Evolutionary conservation across 2,888 invertebrate species (phyloP), one percentile per base, ranked within the genome.

Genomic region (Mellilla xanthometata): DNA sequence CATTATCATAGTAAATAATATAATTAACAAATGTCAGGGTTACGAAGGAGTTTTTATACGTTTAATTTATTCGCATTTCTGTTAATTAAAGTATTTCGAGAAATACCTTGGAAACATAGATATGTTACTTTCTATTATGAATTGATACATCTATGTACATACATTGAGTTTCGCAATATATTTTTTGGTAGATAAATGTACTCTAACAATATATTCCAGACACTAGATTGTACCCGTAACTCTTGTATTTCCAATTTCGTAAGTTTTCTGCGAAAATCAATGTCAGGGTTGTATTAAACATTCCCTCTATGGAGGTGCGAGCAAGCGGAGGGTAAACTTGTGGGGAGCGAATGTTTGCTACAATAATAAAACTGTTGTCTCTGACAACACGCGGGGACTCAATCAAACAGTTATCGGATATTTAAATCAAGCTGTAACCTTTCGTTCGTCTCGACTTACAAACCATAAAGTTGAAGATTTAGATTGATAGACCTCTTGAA

Each of bases 301-400:
- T 77, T 77, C 73, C 63, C 58, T 54, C 66, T 60, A 67, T 19
- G 35, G 31, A 29, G 54, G 56, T 50, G 51, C 47, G 50, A 52
- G 49, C 49, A 52, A 58, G 64, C 52, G 43, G 57, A 73, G 82
- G 85, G 83, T 69, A 68, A 58, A 56, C 28, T 49, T 50, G 56
- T 58, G 52, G 60, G 72, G 79, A 77, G 72, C 56, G 45, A 53
- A 44, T 74, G 74, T 79, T 78, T 78, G 72, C 70, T 65, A 62
- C 62, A 65, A 73, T 68, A 79, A 77, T 79, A 79, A 74, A 73
- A 74, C 59, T 75, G 74, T 77, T 72, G 61, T 58, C 72, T 68
- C 34, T 60, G 67, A 74, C 72, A 72, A 73, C 69, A 68, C 52
- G 51, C 26, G 44, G 47, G 47, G 26, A 41, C 49, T 38, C 36